Conservation (phyloP, 2,113 vertebrate species). For the Notiomystis cincta region DNA sequence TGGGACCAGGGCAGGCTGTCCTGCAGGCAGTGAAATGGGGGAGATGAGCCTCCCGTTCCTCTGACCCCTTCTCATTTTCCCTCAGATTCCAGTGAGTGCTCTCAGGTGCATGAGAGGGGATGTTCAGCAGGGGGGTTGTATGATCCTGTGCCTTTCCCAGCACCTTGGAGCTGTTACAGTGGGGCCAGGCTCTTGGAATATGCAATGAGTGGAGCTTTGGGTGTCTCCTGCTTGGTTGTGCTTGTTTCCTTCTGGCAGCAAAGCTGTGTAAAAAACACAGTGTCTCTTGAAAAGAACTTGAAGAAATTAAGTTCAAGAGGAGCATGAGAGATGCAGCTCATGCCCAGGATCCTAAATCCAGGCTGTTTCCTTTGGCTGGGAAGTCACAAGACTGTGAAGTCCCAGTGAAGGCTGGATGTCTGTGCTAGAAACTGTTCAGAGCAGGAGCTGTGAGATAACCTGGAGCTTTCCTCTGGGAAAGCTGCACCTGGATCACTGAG, state of each 20-base stretch:
- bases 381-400: background rate
- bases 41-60: background rate
- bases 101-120: background rate
- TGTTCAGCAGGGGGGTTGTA: accelerated
- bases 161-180: background rate
- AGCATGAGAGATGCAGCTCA: background rate
- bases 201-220: background rate
- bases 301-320: background rate
- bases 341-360: background rate
- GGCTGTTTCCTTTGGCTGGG: background rate
- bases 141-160: background rate
- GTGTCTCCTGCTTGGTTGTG: background rate
- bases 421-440: background rate
- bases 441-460: background rate
- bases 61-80: background rate
- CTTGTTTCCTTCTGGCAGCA: background rate
- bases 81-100: background rate
- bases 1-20: background rate
- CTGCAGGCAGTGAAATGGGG: background rate
- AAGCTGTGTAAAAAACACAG: background rate
- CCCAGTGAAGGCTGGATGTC: background rate
- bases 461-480: background rate
- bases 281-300: background rate
- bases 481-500: background rate
- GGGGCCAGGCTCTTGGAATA: background rate